Percentiles rank a stretch among this genome's conserved stretches.
These are phyloP conservation scores for Zootoca vivipara DNA, from an alignment of 2,113 vertebrate genomes.

Conservation along the genomic window DNA sequence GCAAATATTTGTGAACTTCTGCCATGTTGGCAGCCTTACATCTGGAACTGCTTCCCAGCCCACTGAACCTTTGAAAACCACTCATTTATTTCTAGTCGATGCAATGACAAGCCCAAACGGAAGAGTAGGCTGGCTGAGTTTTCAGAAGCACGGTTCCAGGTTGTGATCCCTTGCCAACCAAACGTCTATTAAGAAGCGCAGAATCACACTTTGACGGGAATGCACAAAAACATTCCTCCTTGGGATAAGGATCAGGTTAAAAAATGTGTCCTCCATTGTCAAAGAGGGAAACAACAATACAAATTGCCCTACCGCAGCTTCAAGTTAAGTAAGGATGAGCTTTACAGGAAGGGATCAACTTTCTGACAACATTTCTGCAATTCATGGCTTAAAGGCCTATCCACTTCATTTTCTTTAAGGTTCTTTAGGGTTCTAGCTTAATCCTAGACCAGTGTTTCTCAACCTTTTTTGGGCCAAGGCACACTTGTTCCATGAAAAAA, in stretches of 20 bases:
- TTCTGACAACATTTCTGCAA: background rate
- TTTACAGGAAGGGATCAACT: background rate
- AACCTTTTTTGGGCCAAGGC: no score
- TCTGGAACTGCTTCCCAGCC: constrained; percentile 11
- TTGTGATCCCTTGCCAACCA: background rate
- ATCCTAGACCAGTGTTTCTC: background rate
- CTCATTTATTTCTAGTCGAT: rapidly evolving
- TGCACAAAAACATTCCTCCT: background rate
- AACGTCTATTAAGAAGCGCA: background rate
- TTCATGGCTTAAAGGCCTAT: background rate
- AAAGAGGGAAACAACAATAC: background rate
- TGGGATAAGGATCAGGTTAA: background rate
- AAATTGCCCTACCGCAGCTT: background rate
- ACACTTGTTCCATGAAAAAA: no score
- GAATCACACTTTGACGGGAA: background rate
- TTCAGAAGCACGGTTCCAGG: background rate
- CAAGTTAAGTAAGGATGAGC: background rate
- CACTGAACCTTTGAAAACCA: background rate
- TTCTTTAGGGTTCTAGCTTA: no score
- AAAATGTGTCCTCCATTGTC: background rate
- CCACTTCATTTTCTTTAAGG: background rate
- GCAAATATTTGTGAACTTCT: background rate
- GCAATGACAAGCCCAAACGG: background rate
- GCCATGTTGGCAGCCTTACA: background rate
- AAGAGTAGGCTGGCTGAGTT: background rate